Evolutionary conservation across 2,113 vertebrate species (phyloP), one percentile per base, ranked within the genome.

Genomic region (Mus pahari): DNA sequence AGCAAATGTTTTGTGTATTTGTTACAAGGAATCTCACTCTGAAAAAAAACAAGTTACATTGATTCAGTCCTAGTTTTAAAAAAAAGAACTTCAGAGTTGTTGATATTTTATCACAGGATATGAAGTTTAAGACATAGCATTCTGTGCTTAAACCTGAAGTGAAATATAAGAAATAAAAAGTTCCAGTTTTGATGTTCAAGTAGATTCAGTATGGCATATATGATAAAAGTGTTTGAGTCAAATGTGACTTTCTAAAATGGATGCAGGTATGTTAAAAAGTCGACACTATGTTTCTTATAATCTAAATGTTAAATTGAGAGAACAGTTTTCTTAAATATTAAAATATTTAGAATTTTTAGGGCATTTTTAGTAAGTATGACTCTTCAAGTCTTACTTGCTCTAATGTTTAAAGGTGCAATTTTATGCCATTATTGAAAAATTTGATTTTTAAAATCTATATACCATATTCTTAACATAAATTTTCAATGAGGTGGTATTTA

Each of bases 401-500:
- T 98, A 98, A 98, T 98, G 97, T 98, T 96, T 97, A 96, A 97
- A 97, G 97, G 97, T 98, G 97, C 97, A 97, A 97, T 97, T 97
- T 98, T 97, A 97, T 96, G 96, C 95, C 97, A 97, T 97, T 97
- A 96, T 97, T 97, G 97, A 94, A 95, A 97, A 96, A 7, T 94
- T 94, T 97, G 66, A 96, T 97, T 98, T 98, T 97, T 91, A 95
- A 97, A 92, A 97, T 96, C 95, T 95, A 94, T 98, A 98, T 98
- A 98, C 97, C 97, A 94, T 98, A 68, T 97, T 98, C 97, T 98
- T 98, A 98, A 98, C 97, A 94, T 97, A 83, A 95, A 97, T 98
- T 98, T 98, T 98, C 97, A 97, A 96, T 97, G 96, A 98, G 97
- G 98, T 98, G 98, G 98, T 98, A 97, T 98, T 98, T 98, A 98